These are phyloP conservation scores for Xylocopa sonorina DNA, from an alignment of 1,140 invertebrate species.

Conservation along the genomic window DNA sequence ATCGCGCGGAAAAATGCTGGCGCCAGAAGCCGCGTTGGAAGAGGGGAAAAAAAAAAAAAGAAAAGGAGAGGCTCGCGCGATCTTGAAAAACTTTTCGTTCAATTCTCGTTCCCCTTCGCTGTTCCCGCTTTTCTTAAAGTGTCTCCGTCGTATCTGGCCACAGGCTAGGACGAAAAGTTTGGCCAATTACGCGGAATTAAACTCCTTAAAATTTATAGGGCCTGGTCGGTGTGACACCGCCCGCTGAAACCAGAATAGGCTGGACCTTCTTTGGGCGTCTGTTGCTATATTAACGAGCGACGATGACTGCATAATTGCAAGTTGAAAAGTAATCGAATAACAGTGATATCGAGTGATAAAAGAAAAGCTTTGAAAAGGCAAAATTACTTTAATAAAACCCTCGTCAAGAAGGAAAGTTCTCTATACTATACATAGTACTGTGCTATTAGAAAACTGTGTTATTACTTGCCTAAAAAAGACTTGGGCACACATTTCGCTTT, in stretches of 20 bases:
- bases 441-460: too few species aligned
- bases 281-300: constrained; percentile 20
- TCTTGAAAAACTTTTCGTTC: constrained; percentile 56
- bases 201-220: constrained; percentile 69
- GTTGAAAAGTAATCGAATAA: neutral
- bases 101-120: constrained; percentile 8
- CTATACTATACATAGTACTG: too few species aligned
- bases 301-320: neutral
- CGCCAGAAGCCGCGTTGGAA: constrained; percentile 12
- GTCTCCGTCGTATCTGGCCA: neutral
- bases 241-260: neutral
- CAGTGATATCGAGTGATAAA: neutral
- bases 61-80: neutral
- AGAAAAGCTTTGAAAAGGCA: too few species aligned
- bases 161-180: constrained; percentile 57
- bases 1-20: constrained; percentile 23
- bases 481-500: neutral
- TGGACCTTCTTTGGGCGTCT: constrained; percentile 5
- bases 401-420: too few species aligned
- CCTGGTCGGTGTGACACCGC: constrained; percentile 36
- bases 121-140: neutral
- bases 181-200: constrained; percentile 69
- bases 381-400: too few species aligned
- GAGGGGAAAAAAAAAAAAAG: too few species aligned
- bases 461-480: neutral